phyloP scores from a whole-genome alignment of 2,113 vertebrate species.

The Furnarius figulus region DNA sequence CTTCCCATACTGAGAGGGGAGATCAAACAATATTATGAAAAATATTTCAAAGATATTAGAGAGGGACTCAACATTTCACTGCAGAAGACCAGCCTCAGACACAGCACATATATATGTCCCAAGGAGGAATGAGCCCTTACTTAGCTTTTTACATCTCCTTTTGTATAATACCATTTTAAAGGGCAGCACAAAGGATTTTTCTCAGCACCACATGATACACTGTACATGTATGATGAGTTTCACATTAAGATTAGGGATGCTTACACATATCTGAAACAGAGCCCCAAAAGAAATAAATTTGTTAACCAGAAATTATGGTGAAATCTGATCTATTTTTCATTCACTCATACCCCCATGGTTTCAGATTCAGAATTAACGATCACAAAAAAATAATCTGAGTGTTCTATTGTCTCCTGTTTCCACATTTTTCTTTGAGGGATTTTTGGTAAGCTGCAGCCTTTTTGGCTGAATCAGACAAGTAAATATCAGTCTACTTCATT shows the following conservation, averaged over 20 bases:
- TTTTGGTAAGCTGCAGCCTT: not conserved
- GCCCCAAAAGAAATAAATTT: not conserved
- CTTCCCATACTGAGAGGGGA: not conserved
- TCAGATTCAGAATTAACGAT: not conserved
- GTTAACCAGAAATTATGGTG: not conserved
- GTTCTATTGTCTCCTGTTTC: not conserved
- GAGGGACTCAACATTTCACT: not conserved
- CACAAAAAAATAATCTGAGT: not conserved
- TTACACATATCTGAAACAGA: not conserved
- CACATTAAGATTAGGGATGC: not conserved
- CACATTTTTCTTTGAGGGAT: not conserved
- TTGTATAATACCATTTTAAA: not conserved
- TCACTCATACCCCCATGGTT: not conserved
- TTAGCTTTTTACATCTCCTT: not conserved
- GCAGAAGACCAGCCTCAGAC: accelerated
- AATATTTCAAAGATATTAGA: not conserved
- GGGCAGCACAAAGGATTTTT: not conserved
- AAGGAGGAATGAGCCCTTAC: not conserved
- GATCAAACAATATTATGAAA: not conserved
- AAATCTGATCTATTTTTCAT: not conserved
- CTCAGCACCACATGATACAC: not conserved
- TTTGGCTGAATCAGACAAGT: not conserved
- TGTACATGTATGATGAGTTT: not conserved
- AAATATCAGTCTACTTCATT: not conserved
- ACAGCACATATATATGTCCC: not conserved